Evolutionary conservation across 2,113 vertebrate species (phyloP), one percentile per base, ranked within the genome.

Genomic region (Rhabdomys dilectus): DNA sequence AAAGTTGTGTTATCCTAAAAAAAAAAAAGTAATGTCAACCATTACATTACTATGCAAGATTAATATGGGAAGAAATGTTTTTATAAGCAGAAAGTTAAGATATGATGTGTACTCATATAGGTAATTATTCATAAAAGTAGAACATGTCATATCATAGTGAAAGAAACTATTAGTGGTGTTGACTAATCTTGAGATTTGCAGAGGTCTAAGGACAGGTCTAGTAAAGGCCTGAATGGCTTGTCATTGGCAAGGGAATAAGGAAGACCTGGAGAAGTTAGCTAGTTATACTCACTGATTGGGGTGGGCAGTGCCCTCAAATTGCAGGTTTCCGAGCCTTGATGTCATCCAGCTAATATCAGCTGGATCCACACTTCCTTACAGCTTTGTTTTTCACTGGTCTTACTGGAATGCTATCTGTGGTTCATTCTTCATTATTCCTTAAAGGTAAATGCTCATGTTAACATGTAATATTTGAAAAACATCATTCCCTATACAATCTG

Each of bases 401-500:
- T 76, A 91, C 24, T 77, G 39, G 72, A 60, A 76, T 84, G 2
- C 13, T 87, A 26, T 81, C 0, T 22, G 68, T 42, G 1, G 1
- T 88, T 91, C 7, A 29, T 58, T 66, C 82, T 91, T 93, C 29
- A 73, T 68, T 60, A 26, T 84, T 77, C 22, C 87, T 72, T 51
- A 70, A 62, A 93, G 72, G 16, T 82, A 80, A 91, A 11, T 88
- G 13, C 24, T 88, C 29, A 84, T 31, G 42, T 53, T 75, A 91
- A 91, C 92, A 92, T 22, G 78, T 85, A 94, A 29, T 58, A 4
- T 80, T 62, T 97, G 45, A 56, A 88, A 92, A 73, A 13, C 48
- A 94, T 16, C 51, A 26, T 45, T n/a, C 34, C 21, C 60, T 60
- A 24, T 60, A 21, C 21, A 60, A 66, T 64, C 24, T 10, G 24